A percentile compares a stretch with the other conserved stretches of the same genome.
Conservation (phyloP, 2,113 vertebrate species). For the Sakesphorus luctuosus region DNA sequence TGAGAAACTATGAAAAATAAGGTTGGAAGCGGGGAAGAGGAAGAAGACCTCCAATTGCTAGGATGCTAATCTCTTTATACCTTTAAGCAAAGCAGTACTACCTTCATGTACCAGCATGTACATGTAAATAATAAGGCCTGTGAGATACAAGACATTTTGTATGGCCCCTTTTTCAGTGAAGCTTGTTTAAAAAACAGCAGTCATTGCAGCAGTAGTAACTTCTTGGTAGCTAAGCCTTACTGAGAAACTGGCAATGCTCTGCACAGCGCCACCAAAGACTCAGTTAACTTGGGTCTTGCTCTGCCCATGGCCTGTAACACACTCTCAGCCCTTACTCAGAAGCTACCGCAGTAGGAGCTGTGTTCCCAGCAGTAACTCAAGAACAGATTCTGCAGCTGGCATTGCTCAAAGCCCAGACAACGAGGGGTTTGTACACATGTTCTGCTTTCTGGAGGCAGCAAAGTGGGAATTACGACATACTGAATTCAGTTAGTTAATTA, state of each 20-base stretch:
- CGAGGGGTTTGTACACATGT: not conserved
- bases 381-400: not conserved
- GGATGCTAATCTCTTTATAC: not conserved
- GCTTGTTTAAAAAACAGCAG: not conserved
- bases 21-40: not conserved
- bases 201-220: not conserved
- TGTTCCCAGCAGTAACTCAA: not conserved
- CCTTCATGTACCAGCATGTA: not conserved
- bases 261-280: not conserved
- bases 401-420: not conserved
- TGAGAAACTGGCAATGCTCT: not conserved
- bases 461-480: not conserved
- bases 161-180: not conserved
- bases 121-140: not conserved
- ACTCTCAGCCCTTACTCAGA: not conserved
- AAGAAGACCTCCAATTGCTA: not conserved
- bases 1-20: not conserved
- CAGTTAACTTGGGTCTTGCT: not conserved
- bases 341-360: not conserved
- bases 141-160: not conserved
- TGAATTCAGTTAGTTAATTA: slow-evolving; percentile 35
- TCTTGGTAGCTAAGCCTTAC: not conserved
- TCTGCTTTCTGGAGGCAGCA: slow-evolving; percentile 2
- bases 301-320: not conserved
- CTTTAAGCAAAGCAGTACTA: not conserved